Evolutionary conservation across 2,888 invertebrate genomes (phyloP).

Genomic region (Eucera pruinosa): DNA sequence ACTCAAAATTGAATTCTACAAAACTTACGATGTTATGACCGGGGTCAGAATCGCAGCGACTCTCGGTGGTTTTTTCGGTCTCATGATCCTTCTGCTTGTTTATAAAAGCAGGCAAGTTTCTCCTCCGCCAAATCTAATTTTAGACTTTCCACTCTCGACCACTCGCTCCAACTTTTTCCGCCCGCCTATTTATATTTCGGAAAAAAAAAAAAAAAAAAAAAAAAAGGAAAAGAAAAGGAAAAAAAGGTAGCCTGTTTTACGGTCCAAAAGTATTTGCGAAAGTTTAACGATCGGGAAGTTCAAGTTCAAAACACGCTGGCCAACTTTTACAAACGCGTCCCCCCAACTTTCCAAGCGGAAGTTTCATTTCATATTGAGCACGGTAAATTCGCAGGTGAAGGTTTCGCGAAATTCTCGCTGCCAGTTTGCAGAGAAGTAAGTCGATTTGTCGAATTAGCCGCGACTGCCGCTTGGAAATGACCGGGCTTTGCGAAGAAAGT

Average conservation of each 20-base stretch:
- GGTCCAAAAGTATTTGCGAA: neutral
- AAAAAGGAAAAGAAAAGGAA: too few species aligned
- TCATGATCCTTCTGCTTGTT: constrained; percentile 95
- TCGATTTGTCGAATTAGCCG: neutral
- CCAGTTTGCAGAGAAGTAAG: too few species aligned
- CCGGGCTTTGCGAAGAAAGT: neutral
- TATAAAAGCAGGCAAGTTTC: constrained; percentile 90
- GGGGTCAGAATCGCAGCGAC: constrained; percentile 96
- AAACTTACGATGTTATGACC: constrained; percentile 97
- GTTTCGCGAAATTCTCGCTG: too few species aligned
- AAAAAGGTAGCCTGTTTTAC: too few species aligned
- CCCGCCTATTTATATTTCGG: neutral
- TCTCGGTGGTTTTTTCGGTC: constrained; percentile 94
- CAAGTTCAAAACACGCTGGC: neutral
- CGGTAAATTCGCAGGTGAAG: too few species aligned
- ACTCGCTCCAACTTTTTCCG: neutral
- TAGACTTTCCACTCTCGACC: neutral
- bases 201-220: neutral
- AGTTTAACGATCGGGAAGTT: neutral
- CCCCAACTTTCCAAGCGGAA: too few species aligned
- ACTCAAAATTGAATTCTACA: constrained; percentile 92
- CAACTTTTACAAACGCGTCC: neutral
- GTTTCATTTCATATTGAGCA: too few species aligned
- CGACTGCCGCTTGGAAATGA: neutral
- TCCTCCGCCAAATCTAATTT: constrained; percentile 11